phyloP scores from a whole-genome alignment of 1,140 invertebrate genomes.

The Pseudobourletiella spinata region DNA sequence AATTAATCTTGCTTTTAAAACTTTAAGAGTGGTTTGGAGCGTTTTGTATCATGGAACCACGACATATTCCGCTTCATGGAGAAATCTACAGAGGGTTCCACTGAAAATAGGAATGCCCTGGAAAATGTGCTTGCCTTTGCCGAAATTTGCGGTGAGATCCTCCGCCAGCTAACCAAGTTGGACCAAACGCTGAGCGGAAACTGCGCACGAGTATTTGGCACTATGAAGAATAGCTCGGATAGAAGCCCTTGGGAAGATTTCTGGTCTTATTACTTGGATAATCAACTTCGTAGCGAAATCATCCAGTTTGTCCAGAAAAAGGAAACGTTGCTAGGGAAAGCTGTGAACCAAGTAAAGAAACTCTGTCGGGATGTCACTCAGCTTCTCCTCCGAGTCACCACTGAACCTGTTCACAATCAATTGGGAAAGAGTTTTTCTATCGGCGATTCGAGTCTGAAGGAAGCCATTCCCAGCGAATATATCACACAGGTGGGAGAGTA shows the following conservation, averaged over 20 bases:
- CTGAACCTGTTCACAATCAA: constrained; percentile 28
- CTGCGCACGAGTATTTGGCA: constrained; percentile 10
- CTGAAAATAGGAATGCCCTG: constrained; percentile 22
- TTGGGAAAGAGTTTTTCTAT: constrained; percentile 26
- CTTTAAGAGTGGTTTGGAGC: constrained; percentile 28
- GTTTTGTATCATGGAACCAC: constrained; percentile 30
- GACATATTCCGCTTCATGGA: constrained; percentile 27
- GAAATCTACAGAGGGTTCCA: constrained; percentile 3
- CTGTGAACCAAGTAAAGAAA: constrained; percentile 24
- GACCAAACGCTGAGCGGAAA: constrained; percentile 27
- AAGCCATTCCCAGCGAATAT: constrained; percentile 34
- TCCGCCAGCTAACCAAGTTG: constrained; percentile 24
- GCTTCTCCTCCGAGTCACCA: constrained; percentile 25
- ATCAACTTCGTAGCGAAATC: constrained; percentile 19
- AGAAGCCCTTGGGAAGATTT: constrained; percentile 23
- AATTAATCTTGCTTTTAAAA: too few relatives aligned
- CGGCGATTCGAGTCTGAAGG: constrained; percentile 29
- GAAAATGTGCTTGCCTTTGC: constrained; percentile 30
- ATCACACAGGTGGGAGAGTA: constrained; percentile 34
- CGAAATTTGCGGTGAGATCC: constrained; percentile 32
- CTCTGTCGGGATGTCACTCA: constrained; percentile 30
- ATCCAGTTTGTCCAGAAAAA: constrained; percentile 32
- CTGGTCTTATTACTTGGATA: constrained; percentile 23
- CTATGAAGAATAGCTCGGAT: background rate
- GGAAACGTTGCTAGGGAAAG: constrained; percentile 23